A percentile compares a stretch with the other conserved stretches of the same genome.
phyloP scores from a whole-genome alignment of 2,113 vertebrate genomes.

The Gnathonemus longibarbis region DNA sequence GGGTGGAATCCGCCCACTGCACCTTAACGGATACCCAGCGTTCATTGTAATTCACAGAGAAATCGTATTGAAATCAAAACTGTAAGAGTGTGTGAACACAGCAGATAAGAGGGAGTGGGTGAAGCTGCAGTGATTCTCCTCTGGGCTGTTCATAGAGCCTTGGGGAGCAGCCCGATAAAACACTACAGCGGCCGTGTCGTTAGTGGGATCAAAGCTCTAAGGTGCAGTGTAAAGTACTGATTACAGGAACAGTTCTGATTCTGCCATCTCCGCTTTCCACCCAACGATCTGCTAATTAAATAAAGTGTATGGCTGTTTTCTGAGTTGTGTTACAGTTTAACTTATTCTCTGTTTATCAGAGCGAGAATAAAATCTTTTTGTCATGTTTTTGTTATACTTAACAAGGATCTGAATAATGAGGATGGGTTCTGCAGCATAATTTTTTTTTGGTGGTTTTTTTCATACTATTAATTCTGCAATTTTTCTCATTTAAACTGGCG shows the following conservation, averaged over 20 bases:
- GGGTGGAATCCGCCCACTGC: background rate
- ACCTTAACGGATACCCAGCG: background rate
- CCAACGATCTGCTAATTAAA: conserved; percentile 1
- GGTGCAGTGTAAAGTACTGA: background rate
- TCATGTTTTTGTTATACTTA: background rate
- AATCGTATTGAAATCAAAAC: background rate
- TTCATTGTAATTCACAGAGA: background rate
- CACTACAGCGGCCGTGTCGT: background rate
- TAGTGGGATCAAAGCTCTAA: background rate
- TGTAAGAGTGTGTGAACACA: background rate
- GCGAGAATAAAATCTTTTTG: background rate
- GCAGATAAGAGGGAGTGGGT: background rate
- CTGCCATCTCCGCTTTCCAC: background rate
- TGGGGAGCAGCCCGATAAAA: background rate
- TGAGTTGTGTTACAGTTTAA: background rate
- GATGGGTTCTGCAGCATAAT: background rate
- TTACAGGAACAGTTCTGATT: background rate
- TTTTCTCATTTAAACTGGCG: background rate
- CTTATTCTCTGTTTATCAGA: background rate
- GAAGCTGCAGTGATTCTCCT: background rate
- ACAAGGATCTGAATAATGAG: background rate
- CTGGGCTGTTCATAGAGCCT: background rate
- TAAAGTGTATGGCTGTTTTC: background rate
- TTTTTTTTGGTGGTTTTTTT: background rate
- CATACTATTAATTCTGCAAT: background rate